Evolutionary conservation across 2,797 vertebrate species (phyloP).

Genomic region (Muraenolepis orangiensis): DNA sequence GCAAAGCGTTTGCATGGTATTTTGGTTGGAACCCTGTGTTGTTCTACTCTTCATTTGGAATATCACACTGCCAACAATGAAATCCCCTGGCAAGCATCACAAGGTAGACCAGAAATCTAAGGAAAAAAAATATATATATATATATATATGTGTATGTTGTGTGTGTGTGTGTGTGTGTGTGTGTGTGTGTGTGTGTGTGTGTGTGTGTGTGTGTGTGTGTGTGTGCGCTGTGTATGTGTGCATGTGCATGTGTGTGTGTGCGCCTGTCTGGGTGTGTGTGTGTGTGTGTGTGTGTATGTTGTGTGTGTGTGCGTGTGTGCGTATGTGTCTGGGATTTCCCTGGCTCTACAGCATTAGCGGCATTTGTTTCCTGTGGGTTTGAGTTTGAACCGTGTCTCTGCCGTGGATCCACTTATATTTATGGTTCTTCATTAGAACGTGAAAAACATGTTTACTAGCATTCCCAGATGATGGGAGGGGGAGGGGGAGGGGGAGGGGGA

Average conservation of each 20-base stretch:
- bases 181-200: neutral
- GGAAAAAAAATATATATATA: conserved; percentile 21
- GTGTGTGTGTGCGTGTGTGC: neutral
- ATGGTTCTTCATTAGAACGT: conserved; percentile 8
- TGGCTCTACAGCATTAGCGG: conserved; percentile 20
- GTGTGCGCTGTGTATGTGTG: conserved; percentile 32
- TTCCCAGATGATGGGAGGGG: neutral
- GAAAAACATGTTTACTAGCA: neutral
- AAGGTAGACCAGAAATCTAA: conserved; percentile 14
- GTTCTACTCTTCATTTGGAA: conserved; percentile 51
- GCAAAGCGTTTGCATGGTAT: conserved; percentile 42
- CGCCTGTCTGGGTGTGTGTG: conserved; percentile 38
- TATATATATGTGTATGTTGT: no score
- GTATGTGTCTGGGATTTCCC: conserved; percentile 7
- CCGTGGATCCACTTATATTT: conserved; percentile 28
- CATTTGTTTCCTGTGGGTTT: conserved; percentile 25
- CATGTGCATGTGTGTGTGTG: neutral
- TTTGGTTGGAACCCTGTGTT: conserved; percentile 37
- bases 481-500: no score
- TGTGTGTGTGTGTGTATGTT: neutral
- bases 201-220: conserved; percentile 1
- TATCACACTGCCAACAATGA: conserved; percentile 50
- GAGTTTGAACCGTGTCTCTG: neutral
- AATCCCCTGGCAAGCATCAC: conserved; percentile 32
- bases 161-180: conserved; percentile 29